Evolutionary conservation across 2,888 invertebrate genomes (phyloP).

Genomic region (Agrilus cyanescens): DNA sequence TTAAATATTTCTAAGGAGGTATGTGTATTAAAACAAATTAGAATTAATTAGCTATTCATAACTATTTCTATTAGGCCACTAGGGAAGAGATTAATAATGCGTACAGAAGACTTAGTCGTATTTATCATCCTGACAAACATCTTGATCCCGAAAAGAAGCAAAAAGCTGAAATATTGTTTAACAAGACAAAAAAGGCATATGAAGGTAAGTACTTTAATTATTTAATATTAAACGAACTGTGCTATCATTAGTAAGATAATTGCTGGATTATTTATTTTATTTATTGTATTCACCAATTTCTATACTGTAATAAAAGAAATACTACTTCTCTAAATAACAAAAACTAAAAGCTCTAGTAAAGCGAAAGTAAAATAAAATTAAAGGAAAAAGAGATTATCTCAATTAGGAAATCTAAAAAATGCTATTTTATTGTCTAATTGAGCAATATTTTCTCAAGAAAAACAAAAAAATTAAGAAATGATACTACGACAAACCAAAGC

Average conservation of each 20-base stretch:
- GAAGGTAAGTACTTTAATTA: conserved; percentile 49
- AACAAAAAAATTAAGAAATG: too few relatives aligned
- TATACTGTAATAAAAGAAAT: not conserved
- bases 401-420: too few relatives aligned
- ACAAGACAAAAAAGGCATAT: conserved; percentile 86
- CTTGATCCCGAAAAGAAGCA: conserved; percentile 67
- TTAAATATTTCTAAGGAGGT: conserved; percentile 77
- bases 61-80: conserved; percentile 56
- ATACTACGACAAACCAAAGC: too few relatives aligned
- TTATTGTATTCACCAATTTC: not conserved
- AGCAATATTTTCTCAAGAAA: too few relatives aligned
- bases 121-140: conserved; percentile 98
- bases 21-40: conserved; percentile 30
- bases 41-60: not conserved
- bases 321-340: not conserved
- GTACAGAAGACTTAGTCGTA: conserved; percentile 79
- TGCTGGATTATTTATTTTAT: not conserved
- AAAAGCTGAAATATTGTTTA: conserved; percentile 87
- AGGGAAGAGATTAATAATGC: conserved; percentile 88
- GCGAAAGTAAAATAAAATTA: too few relatives aligned
- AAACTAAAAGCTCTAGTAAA: not conserved
- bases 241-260: too few relatives aligned
- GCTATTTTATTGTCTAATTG: too few relatives aligned
- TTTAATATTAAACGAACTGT: too few relatives aligned
- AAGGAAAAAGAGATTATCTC: too few relatives aligned